A percentile compares a stretch with the other conserved stretches of the same genome.
Evolutionary conservation across 2,888 invertebrate species (phyloP).

Genomic region (Drosophila percnosoma): DNA sequence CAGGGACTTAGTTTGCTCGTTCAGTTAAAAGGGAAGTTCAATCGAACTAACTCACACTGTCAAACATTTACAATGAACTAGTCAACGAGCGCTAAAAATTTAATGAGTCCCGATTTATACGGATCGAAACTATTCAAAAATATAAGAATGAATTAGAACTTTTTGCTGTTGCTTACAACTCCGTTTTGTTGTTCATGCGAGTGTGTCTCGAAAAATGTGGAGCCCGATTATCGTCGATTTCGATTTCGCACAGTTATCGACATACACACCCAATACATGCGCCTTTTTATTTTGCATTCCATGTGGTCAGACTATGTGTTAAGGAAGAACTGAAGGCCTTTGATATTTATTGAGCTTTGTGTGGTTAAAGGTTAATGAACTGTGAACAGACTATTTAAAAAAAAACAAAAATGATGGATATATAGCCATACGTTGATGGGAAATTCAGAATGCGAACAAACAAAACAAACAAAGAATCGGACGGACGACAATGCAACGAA

Average conservation of each 20-base stretch:
- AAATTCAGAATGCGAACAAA: constrained; percentile 18
- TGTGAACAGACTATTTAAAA: neutral
- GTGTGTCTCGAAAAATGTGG: neutral
- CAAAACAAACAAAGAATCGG: constrained; percentile 13
- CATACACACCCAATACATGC: neutral
- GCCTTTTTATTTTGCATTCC: neutral
- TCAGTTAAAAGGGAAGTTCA: neutral
- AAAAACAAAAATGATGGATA: constrained; percentile 19
- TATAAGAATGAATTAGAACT: neutral
- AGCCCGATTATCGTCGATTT: neutral
- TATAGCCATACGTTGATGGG: neutral
- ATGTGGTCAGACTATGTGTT: neutral
- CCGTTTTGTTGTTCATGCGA: neutral
- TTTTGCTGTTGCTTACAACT: neutral
- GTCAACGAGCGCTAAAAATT: neutral
- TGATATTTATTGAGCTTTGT: constrained; percentile 6
- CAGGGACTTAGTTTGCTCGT: neutral
- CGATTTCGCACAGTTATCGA: neutral
- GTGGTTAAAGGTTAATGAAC: constrained; percentile 13
- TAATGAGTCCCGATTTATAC: neutral
- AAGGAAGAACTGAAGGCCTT: constrained; percentile 49
- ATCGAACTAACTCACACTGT: neutral
- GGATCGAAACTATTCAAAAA: neutral
- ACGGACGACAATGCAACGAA: constrained; percentile 9
- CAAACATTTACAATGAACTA: neutral